A percentile compares a stretch with the other conserved stretches of the same genome.
phyloP scores from a whole-genome alignment of 2,797 vertebrate species.

The Cossypha dichroa region DNA sequence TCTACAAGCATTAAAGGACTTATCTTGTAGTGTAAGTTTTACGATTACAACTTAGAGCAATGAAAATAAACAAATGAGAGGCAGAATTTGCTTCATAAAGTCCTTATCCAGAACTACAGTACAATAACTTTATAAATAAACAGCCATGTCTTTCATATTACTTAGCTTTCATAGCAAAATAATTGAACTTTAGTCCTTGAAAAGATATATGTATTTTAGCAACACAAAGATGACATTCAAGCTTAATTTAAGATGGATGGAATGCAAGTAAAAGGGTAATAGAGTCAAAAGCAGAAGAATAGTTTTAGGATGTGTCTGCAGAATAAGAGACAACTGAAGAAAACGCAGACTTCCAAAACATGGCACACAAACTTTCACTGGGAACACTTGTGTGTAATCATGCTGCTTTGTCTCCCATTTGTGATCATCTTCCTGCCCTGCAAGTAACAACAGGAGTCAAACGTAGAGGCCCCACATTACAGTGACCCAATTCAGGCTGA shows the following conservation, averaged over 20 bases:
- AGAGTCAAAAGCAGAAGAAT: neutral
- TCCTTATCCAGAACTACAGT: neutral
- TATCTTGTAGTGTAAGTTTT: neutral
- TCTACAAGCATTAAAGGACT: neutral
- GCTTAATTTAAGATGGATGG: neutral
- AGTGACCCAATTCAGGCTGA: neutral
- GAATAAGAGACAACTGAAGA: neutral
- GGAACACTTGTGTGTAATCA: neutral
- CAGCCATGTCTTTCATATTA: neutral
- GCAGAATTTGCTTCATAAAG: neutral
- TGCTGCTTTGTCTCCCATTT: neutral
- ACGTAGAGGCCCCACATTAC: fast-evolving
- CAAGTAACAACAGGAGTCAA: neutral
- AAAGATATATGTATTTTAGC: neutral
- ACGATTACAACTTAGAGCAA: neutral
- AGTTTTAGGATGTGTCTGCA: neutral
- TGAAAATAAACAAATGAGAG: neutral
- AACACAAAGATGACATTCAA: neutral
- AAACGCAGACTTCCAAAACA: neutral
- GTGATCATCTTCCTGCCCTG: neutral
- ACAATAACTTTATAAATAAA: neutral
- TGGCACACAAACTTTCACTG: neutral
- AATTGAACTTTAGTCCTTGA: neutral
- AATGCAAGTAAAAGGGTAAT: neutral
- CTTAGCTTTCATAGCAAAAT: neutral